phyloP scores from a whole-genome alignment of 2,113 vertebrate species.

The Macquaria ambigua region DNA sequence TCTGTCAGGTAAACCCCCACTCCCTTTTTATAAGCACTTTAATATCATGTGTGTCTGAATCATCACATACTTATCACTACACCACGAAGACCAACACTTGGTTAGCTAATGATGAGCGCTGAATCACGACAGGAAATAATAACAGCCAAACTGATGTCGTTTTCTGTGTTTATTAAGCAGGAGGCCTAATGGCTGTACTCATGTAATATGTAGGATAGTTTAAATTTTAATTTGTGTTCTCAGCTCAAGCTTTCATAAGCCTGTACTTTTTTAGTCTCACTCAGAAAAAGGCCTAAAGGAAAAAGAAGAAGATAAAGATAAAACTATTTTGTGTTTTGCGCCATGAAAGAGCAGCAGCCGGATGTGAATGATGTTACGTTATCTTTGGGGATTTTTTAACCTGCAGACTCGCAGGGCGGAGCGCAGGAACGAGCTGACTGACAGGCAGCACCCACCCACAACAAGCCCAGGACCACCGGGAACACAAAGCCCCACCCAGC shows the following conservation, averaged over 20 bases:
- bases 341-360: not conserved
- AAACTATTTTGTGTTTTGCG: not conserved
- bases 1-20: conserved; percentile 80
- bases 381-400: not conserved
- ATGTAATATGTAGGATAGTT: conserved; percentile 50
- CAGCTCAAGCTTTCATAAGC: conserved; percentile 9
- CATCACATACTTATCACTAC: not conserved
- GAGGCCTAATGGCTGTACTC: conserved; percentile 34
- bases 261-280: conserved; percentile 27
- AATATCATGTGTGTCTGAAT: conserved; percentile 23
- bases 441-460: conserved; percentile 36
- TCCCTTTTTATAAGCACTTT: not conserved
- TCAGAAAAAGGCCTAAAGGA: not conserved
- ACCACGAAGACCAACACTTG: conserved; percentile 12
- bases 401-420: conserved; percentile 75
- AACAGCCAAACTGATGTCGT: not conserved
- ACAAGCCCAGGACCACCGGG: conserved; percentile 16
- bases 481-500: conserved; percentile 65
- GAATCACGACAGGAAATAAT: conserved; percentile 42
- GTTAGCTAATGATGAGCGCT: conserved; percentile 11
- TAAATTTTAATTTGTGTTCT: conserved; percentile 45
- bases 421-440: conserved; percentile 48
- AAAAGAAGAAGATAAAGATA: not conserved
- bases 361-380: not conserved
- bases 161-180: conserved; percentile 25